Evolutionary conservation across 1,140 invertebrate species (phyloP).

Genomic region (Drosophila bocki): DNA sequence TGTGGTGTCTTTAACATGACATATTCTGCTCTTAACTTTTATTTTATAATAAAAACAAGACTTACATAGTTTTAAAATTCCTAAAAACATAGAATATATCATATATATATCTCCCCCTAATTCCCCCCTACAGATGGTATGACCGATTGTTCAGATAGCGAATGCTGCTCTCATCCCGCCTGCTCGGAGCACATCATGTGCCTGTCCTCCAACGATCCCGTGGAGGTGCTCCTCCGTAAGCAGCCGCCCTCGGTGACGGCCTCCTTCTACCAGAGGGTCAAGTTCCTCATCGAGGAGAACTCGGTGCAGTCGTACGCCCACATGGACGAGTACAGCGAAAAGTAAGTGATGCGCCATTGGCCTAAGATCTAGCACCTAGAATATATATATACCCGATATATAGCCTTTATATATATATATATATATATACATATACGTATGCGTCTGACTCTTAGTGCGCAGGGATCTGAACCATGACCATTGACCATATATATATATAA

Average conservation of each 20-base stretch:
- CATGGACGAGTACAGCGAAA: constrained; percentile 98
- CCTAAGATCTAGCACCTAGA: constrained; percentile 25
- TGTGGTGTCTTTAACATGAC: neutral
- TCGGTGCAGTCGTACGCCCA: constrained; percentile 99
- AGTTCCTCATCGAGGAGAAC: constrained; percentile 99
- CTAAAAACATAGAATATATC: neutral
- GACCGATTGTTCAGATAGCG: constrained; percentile 98
- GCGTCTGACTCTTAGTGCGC: constrained; percentile 47
- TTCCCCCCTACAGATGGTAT: constrained; percentile 92
- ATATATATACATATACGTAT: constrained; percentile 52
- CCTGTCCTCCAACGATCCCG: constrained; percentile 96
- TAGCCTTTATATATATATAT: constrained; percentile 38
- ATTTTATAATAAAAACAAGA: too few relatives aligned
- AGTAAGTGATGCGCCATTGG: constrained; percentile 89
- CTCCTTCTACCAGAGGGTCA: constrained; percentile 98
- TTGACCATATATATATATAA: constrained; percentile 4
- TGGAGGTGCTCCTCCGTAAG: constrained; percentile 96
- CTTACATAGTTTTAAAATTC: neutral
- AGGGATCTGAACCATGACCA: constrained; percentile 24
- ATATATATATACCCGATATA: constrained; percentile 16
- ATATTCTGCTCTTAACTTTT: neutral
- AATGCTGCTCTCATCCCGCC: constrained; percentile 93
- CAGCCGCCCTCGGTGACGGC: constrained; percentile 98
- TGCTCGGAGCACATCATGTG: constrained; percentile 97
- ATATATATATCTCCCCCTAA: too few relatives aligned